phyloP scores from a whole-genome alignment of 2,888 invertebrate species.

The Globia sparganii region DNA sequence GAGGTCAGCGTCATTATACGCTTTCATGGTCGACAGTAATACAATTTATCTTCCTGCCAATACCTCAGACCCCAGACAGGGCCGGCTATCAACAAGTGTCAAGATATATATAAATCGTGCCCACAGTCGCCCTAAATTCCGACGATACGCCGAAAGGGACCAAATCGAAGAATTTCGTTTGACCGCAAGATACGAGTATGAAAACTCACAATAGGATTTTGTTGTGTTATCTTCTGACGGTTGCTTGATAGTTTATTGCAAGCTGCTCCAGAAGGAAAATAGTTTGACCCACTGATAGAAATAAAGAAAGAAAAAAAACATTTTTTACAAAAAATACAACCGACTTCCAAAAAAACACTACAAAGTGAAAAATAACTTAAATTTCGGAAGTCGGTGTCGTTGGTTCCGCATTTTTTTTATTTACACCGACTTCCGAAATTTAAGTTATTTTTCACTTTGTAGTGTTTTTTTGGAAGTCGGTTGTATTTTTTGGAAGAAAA shows the following conservation, averaged over 20 bases:
- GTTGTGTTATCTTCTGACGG: constrained; percentile 27
- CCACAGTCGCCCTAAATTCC: constrained; percentile 67
- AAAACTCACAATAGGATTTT: constrained; percentile 44
- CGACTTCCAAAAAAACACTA: no score
- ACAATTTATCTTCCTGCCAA: constrained; percentile 78
- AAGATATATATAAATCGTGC: constrained; percentile 79
- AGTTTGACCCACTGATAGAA: neutral
- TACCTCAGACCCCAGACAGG: constrained; percentile 71
- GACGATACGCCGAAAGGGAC: constrained; percentile 49
- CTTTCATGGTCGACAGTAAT: constrained; percentile 72
- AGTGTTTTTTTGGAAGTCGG: no score
- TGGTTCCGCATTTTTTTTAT: no score
- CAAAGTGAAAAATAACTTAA: no score
- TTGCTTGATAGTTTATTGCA: constrained; percentile 19
- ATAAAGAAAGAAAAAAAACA: no score
- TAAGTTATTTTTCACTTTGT: no score
- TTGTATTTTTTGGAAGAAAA: no score
- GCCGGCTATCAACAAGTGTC: constrained; percentile 87
- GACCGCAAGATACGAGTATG: constrained; percentile 43
- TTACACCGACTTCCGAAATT: no score
- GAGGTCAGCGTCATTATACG: constrained; percentile 70
- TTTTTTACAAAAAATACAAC: no score
- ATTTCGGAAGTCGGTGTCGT: no score
- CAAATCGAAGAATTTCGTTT: constrained; percentile 53
- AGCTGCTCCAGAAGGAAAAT: neutral